phyloP scores from a whole-genome alignment of 2,888 invertebrate genomes.

The Leptura quadrifasciata region DNA sequence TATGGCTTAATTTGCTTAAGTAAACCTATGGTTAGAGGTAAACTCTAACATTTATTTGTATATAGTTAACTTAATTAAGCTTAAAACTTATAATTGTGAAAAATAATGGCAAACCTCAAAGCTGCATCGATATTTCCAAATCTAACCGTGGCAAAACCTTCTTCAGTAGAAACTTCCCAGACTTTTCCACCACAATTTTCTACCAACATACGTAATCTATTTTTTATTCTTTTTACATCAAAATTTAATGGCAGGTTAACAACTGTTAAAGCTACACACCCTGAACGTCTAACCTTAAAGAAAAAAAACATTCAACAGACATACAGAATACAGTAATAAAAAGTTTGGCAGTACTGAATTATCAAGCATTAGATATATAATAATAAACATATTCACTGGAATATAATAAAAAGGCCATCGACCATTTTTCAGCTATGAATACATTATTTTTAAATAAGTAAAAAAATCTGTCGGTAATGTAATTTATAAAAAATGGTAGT shows the following conservation, averaged over 20 bases:
- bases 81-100: background rate
- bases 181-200: slow-evolving; percentile 90
- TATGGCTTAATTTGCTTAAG: no score
- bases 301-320: slow-evolving; percentile 43
- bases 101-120: slow-evolving; percentile 76
- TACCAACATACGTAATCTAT: slow-evolving; percentile 81
- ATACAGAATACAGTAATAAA: no score
- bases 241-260: slow-evolving; percentile 81
- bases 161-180: slow-evolving; percentile 75
- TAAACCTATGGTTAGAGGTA: background rate
- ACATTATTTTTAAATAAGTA: no score
- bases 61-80: background rate
- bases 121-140: slow-evolving; percentile 84
- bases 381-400: no score
- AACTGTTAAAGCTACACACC: slow-evolving; percentile 79
- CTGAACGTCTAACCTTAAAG: slow-evolving; percentile 63
- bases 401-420: no score
- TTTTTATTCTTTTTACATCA: slow-evolving; percentile 77
- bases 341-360: no score
- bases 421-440: no score
- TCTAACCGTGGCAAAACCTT: slow-evolving; percentile 80
- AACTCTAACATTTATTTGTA: background rate
- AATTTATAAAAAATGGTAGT: no score
- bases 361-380: no score
- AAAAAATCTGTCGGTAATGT: no score